Percentiles rank a stretch among this genome's conserved stretches.
Evolutionary conservation across 2,797 vertebrate genomes (phyloP).

Genomic region (Takifugu ocellatus): DNA sequence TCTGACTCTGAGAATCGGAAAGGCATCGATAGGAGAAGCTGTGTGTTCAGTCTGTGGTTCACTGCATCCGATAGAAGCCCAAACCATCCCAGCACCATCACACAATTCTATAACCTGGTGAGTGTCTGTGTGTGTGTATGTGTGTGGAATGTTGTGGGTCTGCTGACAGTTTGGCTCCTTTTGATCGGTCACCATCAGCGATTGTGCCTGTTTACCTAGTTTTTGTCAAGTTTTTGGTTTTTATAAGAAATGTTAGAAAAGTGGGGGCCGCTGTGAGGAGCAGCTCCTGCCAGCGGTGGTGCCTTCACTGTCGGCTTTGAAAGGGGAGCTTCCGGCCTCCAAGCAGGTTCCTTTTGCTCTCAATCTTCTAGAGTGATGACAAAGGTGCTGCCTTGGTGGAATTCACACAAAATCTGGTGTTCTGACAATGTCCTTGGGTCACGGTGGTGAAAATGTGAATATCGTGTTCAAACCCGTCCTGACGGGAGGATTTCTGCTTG

Average conservation of each 20-base stretch:
- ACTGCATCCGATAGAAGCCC: background rate
- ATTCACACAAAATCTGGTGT: background rate
- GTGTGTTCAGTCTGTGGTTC: constrained; percentile 25
- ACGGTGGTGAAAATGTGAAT: constrained; percentile 54
- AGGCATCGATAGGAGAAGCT: background rate
- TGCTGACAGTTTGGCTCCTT: constrained; percentile 26
- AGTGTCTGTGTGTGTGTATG: too few relatives aligned
- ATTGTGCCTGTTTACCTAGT: constrained; percentile 2
- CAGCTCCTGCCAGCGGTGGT: too few relatives aligned
- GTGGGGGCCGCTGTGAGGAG: background rate
- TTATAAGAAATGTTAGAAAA: constrained; percentile 53
- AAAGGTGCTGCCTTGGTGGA: background rate
- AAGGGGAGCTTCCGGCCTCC: background rate
- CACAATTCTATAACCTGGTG: too few relatives aligned
- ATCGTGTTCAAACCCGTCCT: background rate
- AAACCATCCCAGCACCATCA: too few relatives aligned
- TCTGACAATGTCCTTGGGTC: constrained; percentile 7
- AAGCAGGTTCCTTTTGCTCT: background rate
- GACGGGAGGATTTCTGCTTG: too few relatives aligned
- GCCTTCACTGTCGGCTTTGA: too few relatives aligned
- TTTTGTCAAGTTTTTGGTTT: constrained; percentile 43
- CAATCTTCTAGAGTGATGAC: too few relatives aligned
- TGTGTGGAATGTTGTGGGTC: constrained; percentile 52
- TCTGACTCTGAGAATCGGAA: background rate
- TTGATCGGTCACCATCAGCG: constrained; percentile 12